A percentile compares a stretch with the other conserved stretches of the same genome.
Evolutionary conservation across 2,888 invertebrate species (phyloP).

Genomic region (Galerucella pusilla): DNA sequence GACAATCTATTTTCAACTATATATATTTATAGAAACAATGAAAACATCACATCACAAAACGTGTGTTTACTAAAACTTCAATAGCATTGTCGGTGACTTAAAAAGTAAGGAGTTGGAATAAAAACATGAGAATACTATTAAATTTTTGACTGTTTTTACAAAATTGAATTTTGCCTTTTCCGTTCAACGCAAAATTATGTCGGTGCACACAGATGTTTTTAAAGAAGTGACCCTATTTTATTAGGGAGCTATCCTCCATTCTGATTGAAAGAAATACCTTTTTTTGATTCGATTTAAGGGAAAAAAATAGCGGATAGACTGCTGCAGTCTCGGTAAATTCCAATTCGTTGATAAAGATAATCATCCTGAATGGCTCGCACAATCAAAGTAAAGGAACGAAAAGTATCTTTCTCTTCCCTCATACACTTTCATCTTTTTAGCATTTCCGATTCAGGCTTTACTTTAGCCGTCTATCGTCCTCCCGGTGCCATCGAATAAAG

Average conservation of each 20-base stretch:
- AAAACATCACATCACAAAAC: too few relatives aligned
- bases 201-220: slow-evolving; percentile 3
- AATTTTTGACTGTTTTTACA: too few relatives aligned
- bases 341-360: slow-evolving; percentile 43
- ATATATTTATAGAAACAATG: too few relatives aligned
- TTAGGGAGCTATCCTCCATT: neutral
- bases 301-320: slow-evolving; percentile 24
- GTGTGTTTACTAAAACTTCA: too few relatives aligned
- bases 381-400: slow-evolving; percentile 46
- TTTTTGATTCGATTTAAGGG: slow-evolving; percentile 38
- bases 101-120: too few relatives aligned
- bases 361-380: slow-evolving; percentile 41
- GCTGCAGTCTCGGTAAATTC: slow-evolving; percentile 36
- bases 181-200: neutral
- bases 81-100: too few relatives aligned
- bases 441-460: slow-evolving; percentile 23
- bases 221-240: slow-evolving; percentile 6
- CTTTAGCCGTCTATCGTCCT: slow-evolving; percentile 9
- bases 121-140: too few relatives aligned
- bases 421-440: slow-evolving; percentile 48
- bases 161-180: neutral
- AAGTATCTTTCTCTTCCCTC: slow-evolving; percentile 44
- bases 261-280: slow-evolving; percentile 27
- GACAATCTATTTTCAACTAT: too few relatives aligned
- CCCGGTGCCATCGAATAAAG: slow-evolving; percentile 3